A percentile compares a stretch with the other conserved stretches of the same genome.
phyloP scores from a whole-genome alignment of 2,113 vertebrate genomes.

The Nothoprocta pentlandii region DNA sequence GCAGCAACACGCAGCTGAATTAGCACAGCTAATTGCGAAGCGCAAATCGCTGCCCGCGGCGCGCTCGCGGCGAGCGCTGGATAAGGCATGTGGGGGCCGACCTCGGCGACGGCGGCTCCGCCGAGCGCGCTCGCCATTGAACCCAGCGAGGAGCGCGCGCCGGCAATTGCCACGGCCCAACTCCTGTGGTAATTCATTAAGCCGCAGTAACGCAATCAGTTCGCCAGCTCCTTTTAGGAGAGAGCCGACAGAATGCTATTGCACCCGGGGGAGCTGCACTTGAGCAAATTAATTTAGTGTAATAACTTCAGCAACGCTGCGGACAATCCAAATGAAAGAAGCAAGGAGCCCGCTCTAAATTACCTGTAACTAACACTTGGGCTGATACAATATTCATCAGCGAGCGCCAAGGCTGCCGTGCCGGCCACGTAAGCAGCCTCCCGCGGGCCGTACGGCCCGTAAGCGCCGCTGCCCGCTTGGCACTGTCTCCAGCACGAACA shows the following conservation, averaged over 20 bases:
- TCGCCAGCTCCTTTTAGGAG: slow-evolving; percentile 34
- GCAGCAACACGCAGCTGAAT: neutral
- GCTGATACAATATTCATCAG: neutral
- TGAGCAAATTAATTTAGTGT: neutral
- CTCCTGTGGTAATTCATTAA: neutral
- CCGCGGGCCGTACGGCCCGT: no score
- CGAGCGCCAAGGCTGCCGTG: accelerated
- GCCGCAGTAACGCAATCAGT: neutral
- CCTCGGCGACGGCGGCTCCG: neutral
- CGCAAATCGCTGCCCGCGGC: neutral
- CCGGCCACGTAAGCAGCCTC: neutral
- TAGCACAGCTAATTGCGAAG: no score
- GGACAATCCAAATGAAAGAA: neutral
- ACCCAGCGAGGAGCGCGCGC: accelerated
- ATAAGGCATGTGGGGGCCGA: neutral
- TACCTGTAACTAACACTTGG: neutral
- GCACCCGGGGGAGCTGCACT: neutral
- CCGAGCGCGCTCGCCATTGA: accelerated
- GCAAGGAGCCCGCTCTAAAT: neutral
- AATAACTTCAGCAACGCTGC: neutral
- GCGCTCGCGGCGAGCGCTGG: neutral
- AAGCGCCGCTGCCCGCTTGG: neutral
- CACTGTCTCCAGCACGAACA: accelerated
- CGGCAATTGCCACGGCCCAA: accelerated
- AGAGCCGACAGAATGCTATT: neutral